Evolutionary conservation across 2,888 invertebrate species (phyloP).

Genomic region (Entomobrya proxima): DNA sequence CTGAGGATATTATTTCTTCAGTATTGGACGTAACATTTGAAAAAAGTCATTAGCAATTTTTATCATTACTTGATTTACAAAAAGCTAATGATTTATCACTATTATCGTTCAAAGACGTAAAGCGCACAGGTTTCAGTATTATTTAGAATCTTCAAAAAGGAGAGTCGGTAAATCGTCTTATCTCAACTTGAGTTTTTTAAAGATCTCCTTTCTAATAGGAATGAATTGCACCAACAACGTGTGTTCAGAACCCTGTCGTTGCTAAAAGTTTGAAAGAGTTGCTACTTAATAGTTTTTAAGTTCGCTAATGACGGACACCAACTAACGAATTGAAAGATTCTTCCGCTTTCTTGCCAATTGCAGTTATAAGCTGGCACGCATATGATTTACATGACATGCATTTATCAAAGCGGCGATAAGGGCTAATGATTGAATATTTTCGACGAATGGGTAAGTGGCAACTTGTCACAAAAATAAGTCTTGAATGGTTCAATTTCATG

Average conservation of each 20-base stretch:
- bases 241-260: constrained; percentile 19
- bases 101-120: background rate
- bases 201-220: no score
- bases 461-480: background rate
- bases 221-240: constrained; percentile 30
- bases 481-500: constrained; percentile 1
- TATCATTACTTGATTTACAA: no score
- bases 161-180: constrained; percentile 1
- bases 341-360: constrained; percentile 36
- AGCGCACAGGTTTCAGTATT: background rate
- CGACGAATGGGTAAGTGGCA: background rate
- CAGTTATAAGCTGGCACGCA: background rate
- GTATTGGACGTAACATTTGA: no score
- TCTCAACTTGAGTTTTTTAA: background rate
- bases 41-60: no score
- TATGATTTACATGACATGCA: background rate
- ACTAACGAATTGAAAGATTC: background rate
- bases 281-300: background rate
- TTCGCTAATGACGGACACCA: background rate
- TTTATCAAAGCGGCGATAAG: background rate
- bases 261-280: background rate
- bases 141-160: background rate
- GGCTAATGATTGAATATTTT: constrained; percentile 1
- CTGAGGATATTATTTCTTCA: no score
- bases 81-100: background rate